These are phyloP conservation scores for Lepus oiostolus DNA, from an alignment of 2,797 vertebrate species.

Conservation along the genomic window DNA sequence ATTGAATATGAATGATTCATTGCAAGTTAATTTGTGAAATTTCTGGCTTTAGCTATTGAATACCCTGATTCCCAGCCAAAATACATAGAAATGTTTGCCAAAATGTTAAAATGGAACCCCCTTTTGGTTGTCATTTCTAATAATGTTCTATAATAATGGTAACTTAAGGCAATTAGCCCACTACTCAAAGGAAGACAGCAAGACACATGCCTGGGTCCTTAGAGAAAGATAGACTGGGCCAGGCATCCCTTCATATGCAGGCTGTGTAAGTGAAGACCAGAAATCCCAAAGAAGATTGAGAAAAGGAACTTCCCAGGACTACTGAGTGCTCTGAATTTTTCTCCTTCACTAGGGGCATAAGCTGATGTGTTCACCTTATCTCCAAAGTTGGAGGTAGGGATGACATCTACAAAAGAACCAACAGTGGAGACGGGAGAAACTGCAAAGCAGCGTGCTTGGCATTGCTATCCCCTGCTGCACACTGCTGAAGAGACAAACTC, in stretches of 20 bases:
- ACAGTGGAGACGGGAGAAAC: background rate
- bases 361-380: background rate
- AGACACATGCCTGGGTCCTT: background rate
- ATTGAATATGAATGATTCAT: background rate
- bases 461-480: accelerated
- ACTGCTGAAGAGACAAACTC: background rate
- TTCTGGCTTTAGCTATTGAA: background rate
- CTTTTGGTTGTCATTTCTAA: conserved; percentile 35
- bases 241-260: background rate
- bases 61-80: background rate
- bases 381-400: background rate
- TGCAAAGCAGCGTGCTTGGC: background rate
- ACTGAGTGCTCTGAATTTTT: background rate
- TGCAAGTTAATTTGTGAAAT: conserved; percentile 38
- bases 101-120: conserved; percentile 8
- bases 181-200: background rate
- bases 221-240: background rate
- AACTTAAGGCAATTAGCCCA: background rate
- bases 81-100: background rate
- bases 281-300: background rate
- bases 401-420: background rate
- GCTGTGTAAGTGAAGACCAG: background rate
- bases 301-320: background rate
- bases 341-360: background rate
- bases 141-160: background rate